Evolutionary conservation across 2,888 invertebrate genomes (phyloP).

Genomic region (Cephus sareptanus): DNA sequence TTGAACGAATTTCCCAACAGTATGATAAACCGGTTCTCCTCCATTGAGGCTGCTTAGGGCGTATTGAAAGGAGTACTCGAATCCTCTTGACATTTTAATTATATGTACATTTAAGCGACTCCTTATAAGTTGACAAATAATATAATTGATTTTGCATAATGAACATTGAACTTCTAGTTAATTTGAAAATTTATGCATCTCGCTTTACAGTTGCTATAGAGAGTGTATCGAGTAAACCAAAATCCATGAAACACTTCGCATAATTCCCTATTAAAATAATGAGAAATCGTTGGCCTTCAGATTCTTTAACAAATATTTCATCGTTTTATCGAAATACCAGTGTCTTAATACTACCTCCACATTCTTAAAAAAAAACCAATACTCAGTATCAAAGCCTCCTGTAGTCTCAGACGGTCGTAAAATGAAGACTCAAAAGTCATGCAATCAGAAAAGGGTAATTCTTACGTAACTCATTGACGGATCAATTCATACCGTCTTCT

Average conservation of each 20-base stretch:
- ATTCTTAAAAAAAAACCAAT: not conserved
- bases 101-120: too few species aligned
- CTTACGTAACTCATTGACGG: not conserved
- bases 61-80: not conserved
- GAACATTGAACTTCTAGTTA: not conserved
- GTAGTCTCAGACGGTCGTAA: not conserved
- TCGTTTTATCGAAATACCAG: not conserved
- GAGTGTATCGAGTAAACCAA: not conserved
- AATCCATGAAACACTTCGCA: not conserved
- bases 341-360: not conserved
- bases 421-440: not conserved
- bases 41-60: not conserved
- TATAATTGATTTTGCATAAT: not conserved
- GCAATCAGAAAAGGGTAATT: not conserved
- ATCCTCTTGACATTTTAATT: not conserved
- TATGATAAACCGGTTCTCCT: not conserved
- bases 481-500: not conserved
- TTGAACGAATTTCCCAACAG: not conserved
- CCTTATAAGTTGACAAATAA: too few species aligned
- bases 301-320: not conserved
- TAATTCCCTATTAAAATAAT: not conserved
- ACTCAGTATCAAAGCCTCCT: not conserved
- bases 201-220: not conserved
- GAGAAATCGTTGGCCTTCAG: not conserved
- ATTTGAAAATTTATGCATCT: not conserved